A percentile compares a stretch with the other conserved stretches of the same genome.
Conservation (phyloP, 2,888 invertebrate species). For the Acanthococcus lagerstroemiae region DNA sequence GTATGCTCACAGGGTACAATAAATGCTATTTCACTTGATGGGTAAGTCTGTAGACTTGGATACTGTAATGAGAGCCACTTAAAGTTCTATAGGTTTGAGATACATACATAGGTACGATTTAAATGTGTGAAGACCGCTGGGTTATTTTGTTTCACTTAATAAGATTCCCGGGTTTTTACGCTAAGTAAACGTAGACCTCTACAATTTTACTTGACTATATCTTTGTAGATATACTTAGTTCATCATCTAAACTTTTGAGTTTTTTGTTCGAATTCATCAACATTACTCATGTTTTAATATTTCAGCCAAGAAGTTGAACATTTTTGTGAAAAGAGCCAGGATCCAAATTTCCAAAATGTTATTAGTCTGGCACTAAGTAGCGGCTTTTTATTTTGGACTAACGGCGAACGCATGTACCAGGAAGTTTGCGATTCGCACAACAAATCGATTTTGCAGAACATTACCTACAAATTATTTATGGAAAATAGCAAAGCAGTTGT, state of each 20-base stretch:
- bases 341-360: slow-evolving; percentile 62
- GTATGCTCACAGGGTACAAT: slow-evolving; percentile 66
- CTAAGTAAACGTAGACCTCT: too few species aligned
- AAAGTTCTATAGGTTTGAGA: too few species aligned
- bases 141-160: too few species aligned
- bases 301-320: slow-evolving; percentile 57
- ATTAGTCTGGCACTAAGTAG: slow-evolving; percentile 64
- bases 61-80: too few species aligned
- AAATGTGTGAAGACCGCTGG: too few species aligned
- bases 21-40: slow-evolving; percentile 69
- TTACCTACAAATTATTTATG: slow-evolving; percentile 47
- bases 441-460: slow-evolving; percentile 66
- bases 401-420: slow-evolving; percentile 61
- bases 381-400: slow-evolving; percentile 77
- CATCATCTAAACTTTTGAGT: too few species aligned
- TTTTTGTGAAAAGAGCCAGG: slow-evolving; percentile 62
- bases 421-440: slow-evolving; percentile 60
- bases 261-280: slow-evolving; percentile 9
- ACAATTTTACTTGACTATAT: too few species aligned
- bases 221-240: too few species aligned
- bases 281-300: slow-evolving; percentile 19
- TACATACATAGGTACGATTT: too few species aligned
- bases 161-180: too few species aligned
- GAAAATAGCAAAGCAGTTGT: slow-evolving; percentile 39
- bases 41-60: slow-evolving; percentile 48